These are phyloP conservation scores for Asobara japonica DNA, from an alignment of 1,140 invertebrate genomes.

Conservation along the genomic window DNA sequence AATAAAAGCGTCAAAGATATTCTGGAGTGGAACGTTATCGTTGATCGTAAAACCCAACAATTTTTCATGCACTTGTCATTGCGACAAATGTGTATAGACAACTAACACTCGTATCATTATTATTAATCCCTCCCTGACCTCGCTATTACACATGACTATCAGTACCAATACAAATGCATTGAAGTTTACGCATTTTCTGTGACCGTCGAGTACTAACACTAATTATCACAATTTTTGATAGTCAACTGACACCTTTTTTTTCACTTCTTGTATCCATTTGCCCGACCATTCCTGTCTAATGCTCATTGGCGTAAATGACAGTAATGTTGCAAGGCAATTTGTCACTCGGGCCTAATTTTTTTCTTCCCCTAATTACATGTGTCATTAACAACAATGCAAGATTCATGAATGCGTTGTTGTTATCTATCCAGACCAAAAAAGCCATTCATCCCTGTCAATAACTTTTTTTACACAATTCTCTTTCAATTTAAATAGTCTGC, in stretches of 20 bases:
- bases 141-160: background rate
- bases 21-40: background rate
- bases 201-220: background rate
- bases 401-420: too few relatives aligned
- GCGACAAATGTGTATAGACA: background rate
- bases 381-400: too few relatives aligned
- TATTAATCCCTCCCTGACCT: background rate
- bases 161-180: background rate
- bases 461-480: too few relatives aligned
- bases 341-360: too few relatives aligned
- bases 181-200: background rate
- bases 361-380: too few relatives aligned
- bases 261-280: background rate
- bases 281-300: too few relatives aligned
- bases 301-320: too few relatives aligned
- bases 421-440: too few relatives aligned
- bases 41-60: background rate
- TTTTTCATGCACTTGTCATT: background rate
- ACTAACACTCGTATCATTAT: background rate
- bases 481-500: too few relatives aligned
- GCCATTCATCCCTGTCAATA: too few relatives aligned
- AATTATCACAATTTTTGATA: background rate
- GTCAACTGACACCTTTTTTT: background rate
- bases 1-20: too few relatives aligned
- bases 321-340: too few relatives aligned